Base-by-base conservation (phyloP, 2,797 vertebrate species). In the Alca torda region DNA sequence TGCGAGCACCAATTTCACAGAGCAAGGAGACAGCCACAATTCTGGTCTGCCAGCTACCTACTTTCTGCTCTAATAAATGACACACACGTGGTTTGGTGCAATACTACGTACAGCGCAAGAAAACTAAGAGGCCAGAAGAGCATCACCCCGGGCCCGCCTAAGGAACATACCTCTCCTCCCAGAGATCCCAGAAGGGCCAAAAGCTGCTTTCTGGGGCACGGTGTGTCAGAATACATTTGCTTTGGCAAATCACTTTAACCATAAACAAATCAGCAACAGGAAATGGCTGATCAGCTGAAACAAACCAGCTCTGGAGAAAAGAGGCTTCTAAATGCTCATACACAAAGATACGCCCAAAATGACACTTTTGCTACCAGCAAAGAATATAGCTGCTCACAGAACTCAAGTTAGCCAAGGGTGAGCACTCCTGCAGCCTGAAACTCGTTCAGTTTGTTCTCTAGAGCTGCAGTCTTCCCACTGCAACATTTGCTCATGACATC, bases 181-280 rank as follows among this genome's bases (percentile, higher is more conserved):
- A 14, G 65, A 77, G 82, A 89, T 64, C 81, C 94, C 95, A 93
- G 56, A 70, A 84, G 81, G 78, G 79, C 86, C 81, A 83, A 87
- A 60, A 10, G 41, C 93, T 91, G 70, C 78, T 67, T 89, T 84
- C 80, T 93, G 90, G 92, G 83, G 64, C 92, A 96, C 0, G 4
- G 56, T 39, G 68, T 76, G 83, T 77, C 92, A 93, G 77, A 87
- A 76, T 35, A 70, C 74, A 90, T 94, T 93, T 94, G 82, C 92
- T 93, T 87, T 89, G 87, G 89, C 89, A 96, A 91, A 88, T 91
- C 51, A 84, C 63, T 88, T 88, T 74, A 84, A 96, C 87, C 94
- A 93, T 95, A 92, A 94, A 92, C 89, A 96, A 94, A 91, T 87
- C 90, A 89, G 69, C 79, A 92, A 63, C 90, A 95, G 90, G 93